Evolutionary conservation across 1,140 invertebrate genomes (phyloP).

Genomic region (Anastrepha obliqua): DNA sequence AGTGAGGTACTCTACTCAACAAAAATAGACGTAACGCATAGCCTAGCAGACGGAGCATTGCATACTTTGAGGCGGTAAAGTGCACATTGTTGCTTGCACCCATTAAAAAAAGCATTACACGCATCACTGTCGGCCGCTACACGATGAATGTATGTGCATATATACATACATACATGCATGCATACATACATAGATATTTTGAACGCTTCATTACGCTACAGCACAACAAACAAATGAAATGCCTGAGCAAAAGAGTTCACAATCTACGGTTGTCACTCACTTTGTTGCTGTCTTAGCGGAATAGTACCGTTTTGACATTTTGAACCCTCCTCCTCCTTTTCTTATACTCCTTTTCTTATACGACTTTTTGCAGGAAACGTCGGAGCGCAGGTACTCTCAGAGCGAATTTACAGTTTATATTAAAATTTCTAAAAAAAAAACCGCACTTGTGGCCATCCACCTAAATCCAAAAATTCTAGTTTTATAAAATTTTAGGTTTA

Average conservation of each 20-base stretch:
- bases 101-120: neutral
- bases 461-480: too few relatives aligned
- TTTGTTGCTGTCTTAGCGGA: too few relatives aligned
- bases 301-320: too few relatives aligned
- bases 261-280: too few relatives aligned
- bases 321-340: too few relatives aligned
- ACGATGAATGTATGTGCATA: neutral
- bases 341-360: too few relatives aligned
- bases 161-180: neutral
- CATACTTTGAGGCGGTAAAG: constrained; percentile 30
- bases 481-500: too few relatives aligned
- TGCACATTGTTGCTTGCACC: constrained; percentile 35
- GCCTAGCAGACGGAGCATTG: neutral
- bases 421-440: too few relatives aligned
- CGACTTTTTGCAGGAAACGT: too few relatives aligned
- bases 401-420: too few relatives aligned
- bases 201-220: neutral
- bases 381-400: too few relatives aligned
- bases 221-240: neutral
- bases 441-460: too few relatives aligned
- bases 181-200: neutral
- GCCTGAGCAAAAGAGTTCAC: neutral
- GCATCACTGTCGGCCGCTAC: neutral
- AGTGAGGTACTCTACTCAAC: neutral
- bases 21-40: neutral